Evolutionary conservation across 2,888 invertebrate species (phyloP).

Genomic region (Copidosoma aretas): DNA sequence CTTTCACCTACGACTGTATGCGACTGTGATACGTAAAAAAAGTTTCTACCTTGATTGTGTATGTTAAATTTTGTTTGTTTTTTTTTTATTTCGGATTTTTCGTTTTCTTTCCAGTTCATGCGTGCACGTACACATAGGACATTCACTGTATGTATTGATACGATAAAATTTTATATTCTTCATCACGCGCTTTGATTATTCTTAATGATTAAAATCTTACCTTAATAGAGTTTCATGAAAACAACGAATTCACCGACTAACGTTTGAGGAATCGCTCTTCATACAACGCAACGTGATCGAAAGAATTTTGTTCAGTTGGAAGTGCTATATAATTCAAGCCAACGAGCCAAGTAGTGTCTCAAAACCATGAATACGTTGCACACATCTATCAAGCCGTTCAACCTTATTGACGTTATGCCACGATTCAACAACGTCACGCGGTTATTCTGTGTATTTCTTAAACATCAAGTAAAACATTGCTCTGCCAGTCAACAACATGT

Average conservation of each 20-base stretch:
- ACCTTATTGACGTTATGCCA: background rate
- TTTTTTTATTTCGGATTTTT: constrained; percentile 6
- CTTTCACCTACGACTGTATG: too few relatives aligned
- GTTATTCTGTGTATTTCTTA: constrained; percentile 39
- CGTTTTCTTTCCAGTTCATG: background rate
- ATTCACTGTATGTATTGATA: background rate
- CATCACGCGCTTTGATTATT: constrained; percentile 13
- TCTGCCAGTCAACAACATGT: constrained; percentile 50
- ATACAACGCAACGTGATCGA: constrained; percentile 5
- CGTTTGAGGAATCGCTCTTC: constrained; percentile 10
- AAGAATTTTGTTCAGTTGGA: constrained; percentile 23
- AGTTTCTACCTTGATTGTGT: too few relatives aligned
- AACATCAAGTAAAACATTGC: constrained; percentile 52
- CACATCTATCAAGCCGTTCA: background rate
- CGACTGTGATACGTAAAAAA: too few relatives aligned
- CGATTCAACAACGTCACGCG: constrained; percentile 18
- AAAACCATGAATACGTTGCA: constrained; percentile 1
- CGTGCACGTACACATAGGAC: too few relatives aligned
- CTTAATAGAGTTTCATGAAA: constrained; percentile 33
- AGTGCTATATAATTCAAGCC: constrained; percentile 2
- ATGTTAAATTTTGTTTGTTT: background rate
- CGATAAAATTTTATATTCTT: constrained; percentile 20
- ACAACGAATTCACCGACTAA: constrained; percentile 25
- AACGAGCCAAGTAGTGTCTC: constrained; percentile 7
- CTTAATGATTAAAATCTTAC: constrained; percentile 34